Percentiles rank a stretch among this genome's conserved stretches.
Conservation (phyloP, 2,113 vertebrate genomes). For the Pomatorhinus ruficollis region DNA sequence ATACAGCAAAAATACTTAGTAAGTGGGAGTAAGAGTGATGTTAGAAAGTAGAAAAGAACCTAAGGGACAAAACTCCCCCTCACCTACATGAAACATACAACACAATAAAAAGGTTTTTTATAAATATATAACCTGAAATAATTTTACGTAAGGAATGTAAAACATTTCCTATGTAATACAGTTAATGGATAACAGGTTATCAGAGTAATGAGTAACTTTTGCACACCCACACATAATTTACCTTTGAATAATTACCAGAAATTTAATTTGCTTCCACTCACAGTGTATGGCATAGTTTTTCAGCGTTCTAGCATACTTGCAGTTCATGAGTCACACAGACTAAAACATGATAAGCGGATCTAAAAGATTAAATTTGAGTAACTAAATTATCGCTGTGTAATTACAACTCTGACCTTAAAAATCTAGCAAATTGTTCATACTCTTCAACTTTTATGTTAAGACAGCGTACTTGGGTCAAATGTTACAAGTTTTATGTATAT, state of each 20-base stretch:
- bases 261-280: constrained; percentile 17
- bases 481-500: background rate
- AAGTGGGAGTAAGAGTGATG: background rate
- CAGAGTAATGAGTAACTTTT: background rate
- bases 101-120: background rate
- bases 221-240: background rate
- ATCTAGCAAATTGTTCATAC: background rate
- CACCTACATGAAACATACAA: background rate
- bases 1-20: background rate
- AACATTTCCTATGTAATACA: background rate
- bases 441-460: background rate
- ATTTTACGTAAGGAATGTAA: background rate
- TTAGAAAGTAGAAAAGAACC: background rate
- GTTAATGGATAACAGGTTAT: background rate
- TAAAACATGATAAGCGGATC: background rate
- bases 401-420: constrained; percentile 49
- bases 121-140: background rate
- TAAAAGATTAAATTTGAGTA: constrained; percentile 39
- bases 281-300: background rate
- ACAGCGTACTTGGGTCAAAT: background rate
- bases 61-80: background rate
- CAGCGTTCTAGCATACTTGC: background rate
- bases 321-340: constrained; percentile 1
- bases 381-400: constrained; percentile 32
- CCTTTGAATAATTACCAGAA: background rate